Evolutionary conservation across 2,888 invertebrate genomes (phyloP).

Genomic region (Drosophila prostipennis): DNA sequence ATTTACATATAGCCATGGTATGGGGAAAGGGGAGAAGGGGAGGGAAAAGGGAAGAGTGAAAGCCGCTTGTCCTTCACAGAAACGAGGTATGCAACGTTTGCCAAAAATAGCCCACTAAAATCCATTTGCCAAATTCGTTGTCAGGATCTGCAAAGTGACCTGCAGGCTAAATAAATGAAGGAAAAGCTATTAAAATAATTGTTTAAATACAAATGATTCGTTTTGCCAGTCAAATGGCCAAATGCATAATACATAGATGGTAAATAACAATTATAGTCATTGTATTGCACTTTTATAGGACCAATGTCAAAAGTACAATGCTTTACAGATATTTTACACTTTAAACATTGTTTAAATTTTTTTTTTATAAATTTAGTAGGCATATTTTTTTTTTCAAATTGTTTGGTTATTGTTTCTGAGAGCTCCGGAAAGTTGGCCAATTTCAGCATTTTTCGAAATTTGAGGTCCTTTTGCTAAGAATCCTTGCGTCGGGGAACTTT

Average conservation of each 20-base stretch:
- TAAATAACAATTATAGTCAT: neutral
- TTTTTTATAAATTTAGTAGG: too few species aligned
- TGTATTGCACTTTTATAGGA: neutral
- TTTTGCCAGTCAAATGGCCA: neutral
- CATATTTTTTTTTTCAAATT: too few species aligned
- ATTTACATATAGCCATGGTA: constrained; percentile 8
- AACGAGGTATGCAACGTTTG: constrained; percentile 47
- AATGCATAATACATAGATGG: neutral
- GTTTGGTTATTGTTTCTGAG: too few species aligned
- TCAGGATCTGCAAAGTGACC: constrained; percentile 18
- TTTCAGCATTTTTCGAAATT: too few species aligned
- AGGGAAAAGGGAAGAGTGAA: neutral
- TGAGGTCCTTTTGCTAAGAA: too few species aligned
- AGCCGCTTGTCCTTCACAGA: constrained; percentile 26
- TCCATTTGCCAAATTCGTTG: constrained; percentile 69
- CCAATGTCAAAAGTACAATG: neutral
- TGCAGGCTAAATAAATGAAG: neutral
- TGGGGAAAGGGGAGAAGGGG: neutral
- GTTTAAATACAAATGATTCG: neutral
- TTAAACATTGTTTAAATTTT: too few species aligned
- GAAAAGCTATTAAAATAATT: constrained; percentile 20
- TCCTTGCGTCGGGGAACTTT: too few species aligned
- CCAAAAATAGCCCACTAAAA: constrained; percentile 58
- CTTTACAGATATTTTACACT: too few species aligned
- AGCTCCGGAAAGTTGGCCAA: too few species aligned